A percentile compares a stretch with the other conserved stretches of the same genome.
Conservation (phyloP, 2,888 invertebrate species). For the Rhodophaea formosa region DNA sequence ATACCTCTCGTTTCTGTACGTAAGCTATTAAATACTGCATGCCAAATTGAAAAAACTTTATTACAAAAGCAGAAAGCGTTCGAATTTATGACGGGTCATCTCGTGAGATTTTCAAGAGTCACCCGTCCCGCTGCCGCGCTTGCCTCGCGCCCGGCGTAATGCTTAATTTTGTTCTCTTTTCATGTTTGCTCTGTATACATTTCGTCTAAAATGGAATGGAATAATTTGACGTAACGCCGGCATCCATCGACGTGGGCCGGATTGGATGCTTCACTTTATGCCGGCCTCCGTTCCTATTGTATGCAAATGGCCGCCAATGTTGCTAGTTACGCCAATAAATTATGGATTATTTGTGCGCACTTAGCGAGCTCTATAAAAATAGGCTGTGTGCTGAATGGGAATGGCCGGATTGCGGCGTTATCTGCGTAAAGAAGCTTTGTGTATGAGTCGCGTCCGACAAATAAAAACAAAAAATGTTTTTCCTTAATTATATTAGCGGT, state of each 20-base stretch:
- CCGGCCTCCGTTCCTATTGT: constrained; percentile 41
- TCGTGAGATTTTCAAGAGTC: too few species aligned
- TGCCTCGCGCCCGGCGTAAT: constrained; percentile 44
- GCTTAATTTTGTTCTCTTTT: constrained; percentile 78
- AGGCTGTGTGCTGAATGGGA: constrained; percentile 41
- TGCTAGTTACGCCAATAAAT: constrained; percentile 47
- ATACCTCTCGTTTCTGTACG: too few species aligned
- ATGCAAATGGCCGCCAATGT: constrained; percentile 46
- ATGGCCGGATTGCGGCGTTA: constrained; percentile 29
- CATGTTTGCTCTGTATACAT: constrained; percentile 79
- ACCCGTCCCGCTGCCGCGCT: constrained; percentile 29
- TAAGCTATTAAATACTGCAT: too few species aligned
- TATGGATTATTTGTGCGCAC: constrained; percentile 48
- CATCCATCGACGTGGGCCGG: constrained; percentile 60
- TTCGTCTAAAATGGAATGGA: constrained; percentile 75
- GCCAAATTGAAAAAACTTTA: too few species aligned
- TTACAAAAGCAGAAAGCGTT: too few species aligned
- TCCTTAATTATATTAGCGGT: constrained; percentile 33
- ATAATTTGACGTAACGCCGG: constrained; percentile 68
- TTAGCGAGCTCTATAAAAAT: constrained; percentile 37
- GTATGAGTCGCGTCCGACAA: constrained; percentile 17
- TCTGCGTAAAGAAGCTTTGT: constrained; percentile 19
- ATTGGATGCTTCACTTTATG: constrained; percentile 49
- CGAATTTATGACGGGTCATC: too few species aligned
- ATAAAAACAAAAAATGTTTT: constrained; percentile 28